Conservation (phyloP, 2,113 vertebrate species). For the Phrynosoma blainvillii region DNA sequence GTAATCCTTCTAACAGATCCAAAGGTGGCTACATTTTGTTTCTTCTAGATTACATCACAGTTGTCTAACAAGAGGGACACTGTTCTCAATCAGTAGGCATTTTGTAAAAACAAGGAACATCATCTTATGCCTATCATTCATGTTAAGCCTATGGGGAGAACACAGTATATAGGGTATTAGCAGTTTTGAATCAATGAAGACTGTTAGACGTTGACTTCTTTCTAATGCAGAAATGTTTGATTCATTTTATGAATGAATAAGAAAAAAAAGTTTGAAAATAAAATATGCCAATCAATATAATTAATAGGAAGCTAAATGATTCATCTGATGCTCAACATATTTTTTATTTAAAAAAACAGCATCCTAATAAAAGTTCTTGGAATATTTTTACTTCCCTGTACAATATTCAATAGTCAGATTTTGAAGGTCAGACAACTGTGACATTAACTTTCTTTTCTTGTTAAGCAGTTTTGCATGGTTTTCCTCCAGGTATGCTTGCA, state of each 20-base stretch:
- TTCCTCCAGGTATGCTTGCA: background rate
- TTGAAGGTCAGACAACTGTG: conserved; percentile 15
- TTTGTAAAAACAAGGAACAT: background rate
- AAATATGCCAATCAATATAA: conserved; percentile 34
- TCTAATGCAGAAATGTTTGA: conserved; percentile 28
- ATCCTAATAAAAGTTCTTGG: background rate
- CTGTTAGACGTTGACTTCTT: background rate
- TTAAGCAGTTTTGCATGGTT: conserved; percentile 4
- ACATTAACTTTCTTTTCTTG: background rate
- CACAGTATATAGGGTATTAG: background rate
- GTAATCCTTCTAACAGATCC: no score
- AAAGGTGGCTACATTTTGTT: background rate
- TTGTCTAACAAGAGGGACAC: background rate
- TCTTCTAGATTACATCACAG: background rate
- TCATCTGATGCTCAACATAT: conserved; percentile 16
- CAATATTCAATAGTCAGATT: background rate
- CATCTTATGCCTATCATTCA: background rate
- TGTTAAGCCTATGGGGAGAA: background rate
- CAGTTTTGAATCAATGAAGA: background rate
- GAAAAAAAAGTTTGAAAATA: conserved; percentile 10
- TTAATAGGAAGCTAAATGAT: conserved; percentile 2
- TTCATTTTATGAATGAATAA: background rate
- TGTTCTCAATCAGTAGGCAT: background rate
- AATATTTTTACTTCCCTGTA: conserved; percentile 5
- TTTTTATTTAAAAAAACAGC: background rate